Conservation (phyloP, 2,888 invertebrate genomes). For the Metallyticus violacea region DNA sequence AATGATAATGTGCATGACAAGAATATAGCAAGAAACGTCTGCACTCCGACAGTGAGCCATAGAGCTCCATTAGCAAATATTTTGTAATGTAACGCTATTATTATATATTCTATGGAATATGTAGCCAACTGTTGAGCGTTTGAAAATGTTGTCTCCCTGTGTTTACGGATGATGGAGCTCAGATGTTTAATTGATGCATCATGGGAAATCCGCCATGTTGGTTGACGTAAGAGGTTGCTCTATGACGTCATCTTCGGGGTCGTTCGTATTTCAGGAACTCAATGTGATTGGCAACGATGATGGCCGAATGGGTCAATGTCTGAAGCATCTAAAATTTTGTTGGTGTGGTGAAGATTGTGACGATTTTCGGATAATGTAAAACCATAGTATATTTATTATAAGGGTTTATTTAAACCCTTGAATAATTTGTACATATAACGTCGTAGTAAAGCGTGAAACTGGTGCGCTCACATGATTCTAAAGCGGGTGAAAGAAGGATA, state of each 20-base stretch:
- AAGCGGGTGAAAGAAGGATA: slow-evolving; percentile 32
- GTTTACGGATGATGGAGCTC: not conserved
- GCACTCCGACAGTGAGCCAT: no score
- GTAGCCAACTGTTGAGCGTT: not conserved
- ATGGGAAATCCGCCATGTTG: slow-evolving; percentile 34
- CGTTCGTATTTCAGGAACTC: slow-evolving; percentile 54
- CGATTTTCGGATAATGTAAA: slow-evolving; percentile 51
- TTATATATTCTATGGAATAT: not conserved
- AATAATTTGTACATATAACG: slow-evolving; percentile 32
- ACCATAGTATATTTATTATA: slow-evolving; percentile 53
- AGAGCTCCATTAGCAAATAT: not conserved
- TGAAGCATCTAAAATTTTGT: slow-evolving; percentile 59
- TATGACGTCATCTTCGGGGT: slow-evolving; percentile 44
- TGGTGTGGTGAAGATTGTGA: slow-evolving; percentile 58
- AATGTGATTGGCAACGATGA: slow-evolving; percentile 53
- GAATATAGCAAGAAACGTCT: no score
- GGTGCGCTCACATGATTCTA: slow-evolving; percentile 33
- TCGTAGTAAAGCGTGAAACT: slow-evolving; percentile 40
- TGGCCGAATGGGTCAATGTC: slow-evolving; percentile 67
- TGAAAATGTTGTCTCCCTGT: not conserved
- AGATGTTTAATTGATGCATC: slow-evolving; percentile 3
- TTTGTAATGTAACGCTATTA: not conserved
- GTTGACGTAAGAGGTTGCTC: slow-evolving; percentile 37
- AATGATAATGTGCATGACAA: no score
- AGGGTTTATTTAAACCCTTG: slow-evolving; percentile 51